phyloP scores from a whole-genome alignment of 2,113 vertebrate species.

The Cyanocitta stelleri region DNA sequence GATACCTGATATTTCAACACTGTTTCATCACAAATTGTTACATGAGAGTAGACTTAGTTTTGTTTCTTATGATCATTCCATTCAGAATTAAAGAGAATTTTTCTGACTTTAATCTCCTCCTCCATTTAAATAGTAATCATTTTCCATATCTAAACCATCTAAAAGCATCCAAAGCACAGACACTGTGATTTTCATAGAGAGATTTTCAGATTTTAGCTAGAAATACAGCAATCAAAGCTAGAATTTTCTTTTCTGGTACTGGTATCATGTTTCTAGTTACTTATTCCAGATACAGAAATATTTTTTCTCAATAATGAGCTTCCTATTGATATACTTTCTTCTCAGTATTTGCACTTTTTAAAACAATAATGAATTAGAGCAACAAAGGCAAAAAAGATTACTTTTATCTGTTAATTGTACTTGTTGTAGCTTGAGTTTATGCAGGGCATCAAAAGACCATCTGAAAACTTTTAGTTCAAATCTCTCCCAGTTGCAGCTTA shows the following conservation, averaged over 20 bases:
- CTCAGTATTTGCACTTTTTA: neutral
- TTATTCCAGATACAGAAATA: neutral
- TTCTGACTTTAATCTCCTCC: neutral
- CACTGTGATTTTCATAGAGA: neutral
- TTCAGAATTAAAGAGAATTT: neutral
- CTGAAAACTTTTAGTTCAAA: neutral
- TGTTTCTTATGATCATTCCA: neutral
- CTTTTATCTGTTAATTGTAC: neutral
- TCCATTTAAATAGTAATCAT: neutral
- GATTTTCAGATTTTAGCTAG: neutral
- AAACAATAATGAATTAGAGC: neutral
- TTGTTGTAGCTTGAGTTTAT: neutral
- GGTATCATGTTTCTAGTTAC: neutral
- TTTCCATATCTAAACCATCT: neutral
- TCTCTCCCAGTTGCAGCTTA: neutral
- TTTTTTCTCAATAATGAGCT: neutral
- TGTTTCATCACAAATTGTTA: neutral
- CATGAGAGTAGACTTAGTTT: neutral
- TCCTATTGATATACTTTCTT: neutral
- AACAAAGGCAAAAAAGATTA: neutral
- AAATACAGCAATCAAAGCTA: neutral
- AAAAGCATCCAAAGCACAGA: neutral
- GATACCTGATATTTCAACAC: neutral
- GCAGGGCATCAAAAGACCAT: neutral
- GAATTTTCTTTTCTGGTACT: neutral